A percentile compares a stretch with the other conserved stretches of the same genome.
These are phyloP conservation scores for Arctia plantaginis DNA, from an alignment of 2,888 invertebrate species.

Conservation along the genomic window DNA sequence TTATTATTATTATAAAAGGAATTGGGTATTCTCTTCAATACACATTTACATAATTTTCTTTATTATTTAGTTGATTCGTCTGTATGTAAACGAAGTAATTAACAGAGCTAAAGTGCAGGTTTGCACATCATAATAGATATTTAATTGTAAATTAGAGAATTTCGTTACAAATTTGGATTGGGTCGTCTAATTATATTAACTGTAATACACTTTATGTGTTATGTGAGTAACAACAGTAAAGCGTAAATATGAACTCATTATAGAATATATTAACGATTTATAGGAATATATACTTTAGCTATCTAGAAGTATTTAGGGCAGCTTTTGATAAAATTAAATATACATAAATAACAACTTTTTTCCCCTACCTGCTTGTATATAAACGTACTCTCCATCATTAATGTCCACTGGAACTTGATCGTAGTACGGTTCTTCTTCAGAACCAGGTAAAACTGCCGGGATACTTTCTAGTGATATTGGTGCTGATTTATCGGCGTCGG, in stretches of 20 bases:
- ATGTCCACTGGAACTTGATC: constrained; percentile 90
- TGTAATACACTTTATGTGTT: neutral
- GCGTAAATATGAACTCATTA: no score
- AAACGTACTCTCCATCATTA: constrained; percentile 91
- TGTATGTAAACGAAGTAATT: no score
- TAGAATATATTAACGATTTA: no score
- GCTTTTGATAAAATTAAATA: neutral
- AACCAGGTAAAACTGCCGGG: constrained; percentile 66
- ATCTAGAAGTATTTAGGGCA: no score
- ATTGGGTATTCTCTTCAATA: no score
- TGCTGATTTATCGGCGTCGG: constrained; percentile 75
- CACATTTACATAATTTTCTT: no score
- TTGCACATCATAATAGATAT: no score
- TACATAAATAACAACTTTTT: neutral
- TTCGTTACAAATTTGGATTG: neutral
- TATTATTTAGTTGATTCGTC: no score
- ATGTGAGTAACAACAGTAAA: neutral
- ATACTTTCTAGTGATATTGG: constrained; percentile 79
- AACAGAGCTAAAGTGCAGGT: no score
- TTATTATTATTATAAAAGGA: no score
- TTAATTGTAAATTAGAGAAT: no score
- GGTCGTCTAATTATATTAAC: neutral
- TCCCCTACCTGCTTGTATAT: constrained; percentile 88
- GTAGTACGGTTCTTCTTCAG: constrained; percentile 89
- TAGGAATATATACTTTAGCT: no score